Percentiles rank a stretch among this genome's conserved stretches.
These are phyloP conservation scores for Setophaga coronata DNA, from an alignment of 2,113 vertebrate genomes.

Conservation along the genomic window DNA sequence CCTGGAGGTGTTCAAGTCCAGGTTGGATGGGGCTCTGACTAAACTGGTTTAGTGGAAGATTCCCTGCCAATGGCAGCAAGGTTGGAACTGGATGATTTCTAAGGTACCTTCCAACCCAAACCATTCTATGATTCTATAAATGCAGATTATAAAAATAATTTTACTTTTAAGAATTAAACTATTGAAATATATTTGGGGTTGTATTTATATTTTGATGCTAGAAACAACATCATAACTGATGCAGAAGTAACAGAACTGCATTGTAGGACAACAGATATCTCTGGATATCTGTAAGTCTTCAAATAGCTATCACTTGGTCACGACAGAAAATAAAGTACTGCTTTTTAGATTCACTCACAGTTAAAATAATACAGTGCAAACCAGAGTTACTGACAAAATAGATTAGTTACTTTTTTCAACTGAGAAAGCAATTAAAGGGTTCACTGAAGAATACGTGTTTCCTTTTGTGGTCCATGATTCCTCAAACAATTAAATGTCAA, in stretches of 20 bases:
- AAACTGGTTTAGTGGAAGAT: not conserved
- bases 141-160: not conserved
- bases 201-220: not conserved
- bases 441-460: not conserved
- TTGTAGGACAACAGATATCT: not conserved
- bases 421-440: not conserved
- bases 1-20: not conserved
- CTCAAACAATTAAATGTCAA: conserved; percentile 19
- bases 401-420: not conserved
- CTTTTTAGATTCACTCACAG: not conserved
- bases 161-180: not conserved
- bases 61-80: not conserved
- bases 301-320: not conserved
- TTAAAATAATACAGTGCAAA: not conserved
- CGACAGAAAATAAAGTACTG: not conserved
- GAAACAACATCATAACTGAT: not conserved
- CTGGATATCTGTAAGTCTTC: not conserved
- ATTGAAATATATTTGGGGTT: not conserved
- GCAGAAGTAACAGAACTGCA: not conserved
- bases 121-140: not conserved
- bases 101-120: not conserved
- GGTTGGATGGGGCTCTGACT: not conserved
- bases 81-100: not conserved
- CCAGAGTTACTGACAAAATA: not conserved
- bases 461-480: not conserved